Conservation (phyloP, 1,140 invertebrate genomes). For the Pomacea maculata region DNA sequence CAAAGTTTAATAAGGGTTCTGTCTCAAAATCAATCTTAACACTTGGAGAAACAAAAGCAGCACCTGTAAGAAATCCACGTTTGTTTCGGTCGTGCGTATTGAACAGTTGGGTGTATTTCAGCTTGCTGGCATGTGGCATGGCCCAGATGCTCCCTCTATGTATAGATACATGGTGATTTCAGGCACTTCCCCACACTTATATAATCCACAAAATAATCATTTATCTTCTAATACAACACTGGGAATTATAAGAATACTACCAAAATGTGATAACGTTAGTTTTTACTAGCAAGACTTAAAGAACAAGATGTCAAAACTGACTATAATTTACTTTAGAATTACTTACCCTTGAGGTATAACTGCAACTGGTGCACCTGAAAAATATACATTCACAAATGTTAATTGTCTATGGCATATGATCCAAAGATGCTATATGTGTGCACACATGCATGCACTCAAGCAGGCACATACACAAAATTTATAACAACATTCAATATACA, state of each 20-base stretch:
- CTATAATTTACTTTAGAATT: no score
- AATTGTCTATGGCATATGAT: no score
- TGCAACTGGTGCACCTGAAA: no score
- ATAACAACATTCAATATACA: no score
- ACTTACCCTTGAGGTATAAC: no score
- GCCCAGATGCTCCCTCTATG: slow-evolving; percentile 72
- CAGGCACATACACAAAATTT: background rate
- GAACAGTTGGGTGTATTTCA: slow-evolving; percentile 95
- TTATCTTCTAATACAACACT: background rate
- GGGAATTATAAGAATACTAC: background rate
- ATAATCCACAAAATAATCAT: slow-evolving; percentile 12
- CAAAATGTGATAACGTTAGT: background rate
- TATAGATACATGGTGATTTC: background rate
- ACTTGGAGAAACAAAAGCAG: slow-evolving; percentile 7
- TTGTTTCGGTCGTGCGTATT: slow-evolving; percentile 89
- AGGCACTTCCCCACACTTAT: no score
- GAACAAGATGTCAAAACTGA: no score
- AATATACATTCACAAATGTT: no score
- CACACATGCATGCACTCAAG: background rate
- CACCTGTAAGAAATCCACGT: slow-evolving; percentile 83
- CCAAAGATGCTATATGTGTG: background rate
- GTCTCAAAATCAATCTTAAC: background rate
- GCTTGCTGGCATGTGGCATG: slow-evolving; percentile 86
- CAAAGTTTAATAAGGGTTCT: no score
- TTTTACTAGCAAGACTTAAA: no score